phyloP scores from a whole-genome alignment of 1,140 invertebrate species.

The Leptopilina boulardi region DNA sequence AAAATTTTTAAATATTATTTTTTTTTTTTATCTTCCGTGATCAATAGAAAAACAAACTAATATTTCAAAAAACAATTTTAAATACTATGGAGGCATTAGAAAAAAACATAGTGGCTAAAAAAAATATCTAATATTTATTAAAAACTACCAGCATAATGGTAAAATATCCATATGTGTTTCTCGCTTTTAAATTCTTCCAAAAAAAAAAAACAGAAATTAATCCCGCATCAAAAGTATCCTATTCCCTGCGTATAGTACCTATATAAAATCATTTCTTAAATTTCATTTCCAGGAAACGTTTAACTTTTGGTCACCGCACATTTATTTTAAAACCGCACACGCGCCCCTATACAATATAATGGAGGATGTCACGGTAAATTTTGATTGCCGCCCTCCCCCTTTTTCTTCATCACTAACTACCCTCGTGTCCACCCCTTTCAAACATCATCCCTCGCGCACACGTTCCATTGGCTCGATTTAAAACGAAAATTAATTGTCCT shows the following conservation, averaged over 20 bases:
- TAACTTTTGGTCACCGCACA: neutral
- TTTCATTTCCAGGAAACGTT: constrained; percentile 20
- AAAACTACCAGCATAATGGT: constrained; percentile 32
- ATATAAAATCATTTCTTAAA: neutral
- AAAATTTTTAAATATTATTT: too few species aligned
- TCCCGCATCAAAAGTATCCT: neutral
- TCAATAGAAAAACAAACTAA: too few species aligned
- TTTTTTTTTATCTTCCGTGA: too few species aligned
- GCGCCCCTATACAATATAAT: constrained; percentile 45
- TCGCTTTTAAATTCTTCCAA: neutral
- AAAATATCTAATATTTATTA: neutral
- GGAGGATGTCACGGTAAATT: constrained; percentile 45
- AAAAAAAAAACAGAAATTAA: neutral
- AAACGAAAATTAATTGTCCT: neutral
- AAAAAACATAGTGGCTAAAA: too few species aligned
- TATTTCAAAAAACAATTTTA: too few species aligned
- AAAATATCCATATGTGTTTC: too few species aligned
- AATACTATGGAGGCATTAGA: too few species aligned
- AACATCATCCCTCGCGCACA: constrained; percentile 37
- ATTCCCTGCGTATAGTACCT: neutral
- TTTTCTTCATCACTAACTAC: neutral
- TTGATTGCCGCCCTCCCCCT: constrained; percentile 39
- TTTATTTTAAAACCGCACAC: constrained; percentile 42
- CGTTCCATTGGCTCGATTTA: neutral
- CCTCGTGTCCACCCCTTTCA: neutral